Conservation (phyloP, 92 coral and sea anemone genomes). For the Parazoanthus darwini region DNA sequence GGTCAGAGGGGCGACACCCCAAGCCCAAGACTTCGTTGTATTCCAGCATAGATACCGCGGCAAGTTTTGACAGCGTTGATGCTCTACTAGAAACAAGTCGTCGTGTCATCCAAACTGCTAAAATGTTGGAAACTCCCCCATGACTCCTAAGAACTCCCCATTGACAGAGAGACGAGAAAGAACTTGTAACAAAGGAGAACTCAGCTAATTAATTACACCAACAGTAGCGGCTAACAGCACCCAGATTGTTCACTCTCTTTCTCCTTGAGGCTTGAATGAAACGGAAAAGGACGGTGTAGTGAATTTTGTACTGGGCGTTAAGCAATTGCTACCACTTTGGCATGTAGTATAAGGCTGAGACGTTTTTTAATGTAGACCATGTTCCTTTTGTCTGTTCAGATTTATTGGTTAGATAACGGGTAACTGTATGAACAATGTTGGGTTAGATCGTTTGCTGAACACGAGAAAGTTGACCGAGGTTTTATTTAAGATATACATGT, state of each 20-base stretch:
- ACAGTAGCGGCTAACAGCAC: neutral
- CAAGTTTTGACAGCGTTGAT: constrained; percentile 59
- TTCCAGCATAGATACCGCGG: constrained; percentile 52
- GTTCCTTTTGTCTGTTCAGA: neutral
- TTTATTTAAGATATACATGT: no score
- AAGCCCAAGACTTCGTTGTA: constrained; percentile 46
- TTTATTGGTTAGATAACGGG: no score
- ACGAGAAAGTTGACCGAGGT: neutral
- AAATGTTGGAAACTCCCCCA: constrained; percentile 72
- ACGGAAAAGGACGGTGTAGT: neutral
- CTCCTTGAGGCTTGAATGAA: neutral
- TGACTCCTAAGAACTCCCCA: neutral
- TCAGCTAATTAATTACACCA: no score
- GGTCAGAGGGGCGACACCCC: neutral
- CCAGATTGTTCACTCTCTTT: neutral
- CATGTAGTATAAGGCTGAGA: neutral
- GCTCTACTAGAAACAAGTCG: constrained; percentile 72
- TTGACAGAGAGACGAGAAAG: neutral
- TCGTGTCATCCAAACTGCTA: constrained; percentile 69
- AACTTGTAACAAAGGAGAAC: neutral
- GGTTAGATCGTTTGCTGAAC: neutral
- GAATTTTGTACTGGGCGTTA: neutral
- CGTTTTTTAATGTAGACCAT: no score
- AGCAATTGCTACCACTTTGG: neutral
- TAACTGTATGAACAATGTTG: neutral